These are phyloP conservation scores for Caenorhabditis drosophilae DNA, from an alignment of 2,888 invertebrate species.

Conservation along the genomic window DNA sequence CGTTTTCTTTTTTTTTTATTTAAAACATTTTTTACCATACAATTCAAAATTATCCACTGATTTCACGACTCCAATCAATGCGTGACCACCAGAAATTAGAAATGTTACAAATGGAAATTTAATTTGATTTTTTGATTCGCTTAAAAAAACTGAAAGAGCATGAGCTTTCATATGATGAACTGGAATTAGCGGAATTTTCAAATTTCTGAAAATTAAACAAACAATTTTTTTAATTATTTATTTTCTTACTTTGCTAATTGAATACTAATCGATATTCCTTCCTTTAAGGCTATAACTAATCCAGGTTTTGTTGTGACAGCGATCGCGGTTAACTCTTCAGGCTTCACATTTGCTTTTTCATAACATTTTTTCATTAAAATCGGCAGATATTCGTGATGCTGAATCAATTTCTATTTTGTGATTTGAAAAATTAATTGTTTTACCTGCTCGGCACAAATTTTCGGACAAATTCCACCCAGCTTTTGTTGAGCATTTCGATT, in stretches of 20 bases:
- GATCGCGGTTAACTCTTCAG: conserved; percentile 54
- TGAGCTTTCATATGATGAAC: conserved; percentile 99
- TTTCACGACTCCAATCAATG: conserved; percentile 50
- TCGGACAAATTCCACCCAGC: conserved; percentile 60
- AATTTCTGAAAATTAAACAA: conserved; percentile 16
- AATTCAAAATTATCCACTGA: conserved; percentile 47
- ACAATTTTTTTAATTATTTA: neutral
- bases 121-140: conserved; percentile 68
- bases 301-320: conserved; percentile 65
- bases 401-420: conserved; percentile 12
- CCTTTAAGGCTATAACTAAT: conserved; percentile 65
- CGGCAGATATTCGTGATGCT: conserved; percentile 56
- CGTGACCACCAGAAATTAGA: conserved; percentile 65
- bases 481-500: conserved; percentile 35
- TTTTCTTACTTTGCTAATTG: conserved; percentile 51
- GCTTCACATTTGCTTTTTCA: conserved; percentile 24
- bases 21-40: conserved; percentile 17
- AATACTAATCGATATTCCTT: conserved; percentile 60
- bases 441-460: conserved; percentile 53
- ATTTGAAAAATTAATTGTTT: neutral
- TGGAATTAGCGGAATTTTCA: conserved; percentile 80
- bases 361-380: conserved; percentile 53
- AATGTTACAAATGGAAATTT: conserved; percentile 60
- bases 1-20: neutral
- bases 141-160: conserved; percentile 81